Evolutionary conservation across 2,888 invertebrate species (phyloP).

Genomic region (Ophioninae sp.): DNA sequence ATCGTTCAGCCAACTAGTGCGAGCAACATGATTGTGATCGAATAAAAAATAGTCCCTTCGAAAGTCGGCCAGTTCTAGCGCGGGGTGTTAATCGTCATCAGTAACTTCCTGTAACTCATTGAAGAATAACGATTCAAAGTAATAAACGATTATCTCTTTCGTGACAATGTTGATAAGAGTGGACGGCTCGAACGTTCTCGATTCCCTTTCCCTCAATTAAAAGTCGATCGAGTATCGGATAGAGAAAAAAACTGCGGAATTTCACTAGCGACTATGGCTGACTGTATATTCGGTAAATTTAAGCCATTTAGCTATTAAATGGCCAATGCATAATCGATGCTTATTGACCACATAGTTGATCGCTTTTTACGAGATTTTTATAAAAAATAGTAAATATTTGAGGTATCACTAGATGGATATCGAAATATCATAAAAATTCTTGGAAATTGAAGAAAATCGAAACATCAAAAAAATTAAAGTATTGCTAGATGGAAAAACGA

Average conservation of each 20-base stretch:
- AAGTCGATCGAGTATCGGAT: background rate
- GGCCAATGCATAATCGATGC: too few species aligned
- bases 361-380: too few species aligned
- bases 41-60: background rate
- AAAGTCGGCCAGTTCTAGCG: background rate
- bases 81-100: background rate
- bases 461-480: background rate
- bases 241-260: slow-evolving; percentile 3
- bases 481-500: too few species aligned
- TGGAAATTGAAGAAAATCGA: background rate
- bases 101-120: background rate
- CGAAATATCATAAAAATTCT: too few species aligned
- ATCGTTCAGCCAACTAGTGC: background rate
- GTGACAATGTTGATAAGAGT: background rate
- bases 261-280: background rate
- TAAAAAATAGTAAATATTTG: too few species aligned
- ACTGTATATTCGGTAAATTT: background rate
- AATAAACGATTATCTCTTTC: background rate
- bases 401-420: too few species aligned
- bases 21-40: background rate
- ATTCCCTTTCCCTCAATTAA: background rate
- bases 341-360: too few species aligned
- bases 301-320: too few species aligned
- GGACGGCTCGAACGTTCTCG: background rate
- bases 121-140: background rate